Evolutionary conservation across 2,113 vertebrate genomes (phyloP), one percentile per base, ranked within the genome.

Genomic region (Myodes glareolus): DNA sequence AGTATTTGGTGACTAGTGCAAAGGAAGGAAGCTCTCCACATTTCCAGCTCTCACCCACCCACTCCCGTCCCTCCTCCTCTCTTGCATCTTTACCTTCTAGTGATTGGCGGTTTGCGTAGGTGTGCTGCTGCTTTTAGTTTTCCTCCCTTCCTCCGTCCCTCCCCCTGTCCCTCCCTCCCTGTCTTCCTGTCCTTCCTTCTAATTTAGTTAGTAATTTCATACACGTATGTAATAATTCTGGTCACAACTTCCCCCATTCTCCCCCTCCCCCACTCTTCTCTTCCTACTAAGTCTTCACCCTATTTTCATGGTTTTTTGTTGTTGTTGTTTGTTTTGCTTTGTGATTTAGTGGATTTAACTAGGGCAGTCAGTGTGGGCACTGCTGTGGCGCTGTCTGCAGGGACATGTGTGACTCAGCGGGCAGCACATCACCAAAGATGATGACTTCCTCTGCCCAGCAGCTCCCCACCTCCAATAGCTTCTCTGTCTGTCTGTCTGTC

Each of bases 51-150:
- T 52, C 3, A 6, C 25, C 50, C 42, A 50, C 21, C 5, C 36
- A 23, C 0, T 16, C 47, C 39, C 0, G 6, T n/a, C 70, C 47
- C 29, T 63, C 25, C 55, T 89, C 31, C 39, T 73, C 81, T 33
- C 42, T 29, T 27, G 9, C 3, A 31, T 68, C 65, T 67, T 88
- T 58, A 29, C 27, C 25, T 94, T 84, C 61, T 85, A 25, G 19
- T 14, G 63, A 29, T 14, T 50, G 75, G 2, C 33, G 12, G 6
- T 84, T 67, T 93, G 47, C 36, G 68, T 84, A 29, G 52, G 55
- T 94, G 81, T 88, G 76, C 16, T 88, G 76, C 16, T 88, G 11
- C 77, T 68, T 94, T 94, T 85, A 39, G 14, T 29, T 78, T 96
- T 50, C 23, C 12, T 84, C 10, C 21, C 11, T n/a, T 21, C 9